Base-by-base conservation (phyloP, 2,888 invertebrate species). In the Hydropsyche betteni region DNA sequence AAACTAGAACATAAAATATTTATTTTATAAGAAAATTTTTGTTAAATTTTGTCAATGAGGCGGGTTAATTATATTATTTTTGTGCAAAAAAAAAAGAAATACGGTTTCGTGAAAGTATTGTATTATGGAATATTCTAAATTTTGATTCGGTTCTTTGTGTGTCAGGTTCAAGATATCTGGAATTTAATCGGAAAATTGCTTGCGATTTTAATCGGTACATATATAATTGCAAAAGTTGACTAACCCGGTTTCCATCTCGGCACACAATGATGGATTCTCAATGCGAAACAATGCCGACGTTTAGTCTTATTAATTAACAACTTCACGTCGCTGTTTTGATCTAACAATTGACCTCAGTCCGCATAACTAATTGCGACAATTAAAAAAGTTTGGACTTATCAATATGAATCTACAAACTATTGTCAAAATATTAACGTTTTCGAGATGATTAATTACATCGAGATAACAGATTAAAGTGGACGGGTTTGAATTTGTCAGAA, bases 211-310 rank as follows among this genome's bases (percentile, higher is more conserved):
- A 44, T 44, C 44, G 44, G 6, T 44, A 10, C 16, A 58, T 24
- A 58, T 16, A 58, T 16, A 58, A 58, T 58, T 24, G 58, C 24
- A 58, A 58, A 58, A 58, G 58, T 58, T 58, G 8, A 16, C 58
- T 58, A 58, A 58, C 58, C 58, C 8, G 24, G 58, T 58, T 58
- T 58, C 14, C 58, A 58, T 16, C 14, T 58, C 44, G 44, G 10
- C 44, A 24, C 14, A 58, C 58, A 58, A 58, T 58, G 58, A 58
- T 58, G 16, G 5, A 8, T 58, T 58, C 58, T 24, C 24, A 58
- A 8, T 24, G 58, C 24, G 16, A 53, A 58, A 58, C 58, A 58
- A 58, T 58, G 58, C 14, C 16, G 14, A 14, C 53, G 53, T 53
- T 53, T 53, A 53, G 53, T 53, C 24, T 24, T 53, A 53, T 10